Base-by-base conservation (phyloP, 2,888 invertebrate genomes). In the Endotricha flammealis region DNA sequence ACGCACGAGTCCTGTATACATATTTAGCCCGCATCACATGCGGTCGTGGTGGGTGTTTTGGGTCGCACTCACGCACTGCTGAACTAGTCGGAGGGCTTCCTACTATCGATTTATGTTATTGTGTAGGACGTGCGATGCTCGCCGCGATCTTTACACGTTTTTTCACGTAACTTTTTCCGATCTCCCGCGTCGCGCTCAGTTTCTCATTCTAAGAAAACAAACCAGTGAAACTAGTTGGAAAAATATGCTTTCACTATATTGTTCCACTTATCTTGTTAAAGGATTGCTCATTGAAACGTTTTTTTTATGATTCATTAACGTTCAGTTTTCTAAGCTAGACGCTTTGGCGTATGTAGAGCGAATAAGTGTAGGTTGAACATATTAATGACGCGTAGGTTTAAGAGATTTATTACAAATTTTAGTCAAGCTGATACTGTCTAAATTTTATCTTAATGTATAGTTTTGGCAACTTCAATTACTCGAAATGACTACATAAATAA, bases 21-120 rank as follows among this genome's bases (percentile, higher is more conserved):
- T 17, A 83, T 85, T 83, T 85, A 85, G 85, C 82, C 83, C 75
- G 85, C 82, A 82, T 81, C 75, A 82, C 82, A 77, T 72, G 71
- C 70, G 67, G 64, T 63, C 64, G 64, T 67, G 69, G 82, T 81
- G 76, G 78, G 81, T 83, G 82, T 83, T 78, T 83, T 81, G 79
- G 85, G 86, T 85, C 85, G 85, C 71, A 76, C 68, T 80, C 83
- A 83, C 83, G 85, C 85, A 86, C 85, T 82, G 82, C 79, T 85
- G 83, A 85, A 82, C 85, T 85, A 85, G 72, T 83, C 83, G 77
- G 79, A 81, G 82, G 81, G 80, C 74, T 83, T 82, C 85, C 81
- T 80, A 79, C 78, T 82, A 86, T 85, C 83, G 83, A 85, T 82
- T 82, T 77, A 79, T 76, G 81, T 74, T 71, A 70, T 70, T 73